Percentiles rank a stretch among this genome's conserved stretches.
Evolutionary conservation across 2,113 vertebrate species (phyloP).

Genomic region (Notarius lentiginosus): DNA sequence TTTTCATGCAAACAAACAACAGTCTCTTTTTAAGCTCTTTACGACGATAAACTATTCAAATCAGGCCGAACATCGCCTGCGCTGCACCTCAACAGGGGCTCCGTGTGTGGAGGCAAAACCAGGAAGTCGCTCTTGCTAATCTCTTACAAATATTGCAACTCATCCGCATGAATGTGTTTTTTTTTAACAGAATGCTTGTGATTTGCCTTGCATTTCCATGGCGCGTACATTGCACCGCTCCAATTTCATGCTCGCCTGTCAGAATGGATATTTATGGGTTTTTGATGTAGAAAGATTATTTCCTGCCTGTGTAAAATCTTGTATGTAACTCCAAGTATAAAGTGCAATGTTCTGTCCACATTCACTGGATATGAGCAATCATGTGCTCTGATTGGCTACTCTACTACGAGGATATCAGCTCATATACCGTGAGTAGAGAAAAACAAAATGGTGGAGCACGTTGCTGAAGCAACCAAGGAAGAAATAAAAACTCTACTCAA

Average conservation of each 20-base stretch:
- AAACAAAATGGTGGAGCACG: too few relatives aligned
- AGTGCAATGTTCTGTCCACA: not conserved
- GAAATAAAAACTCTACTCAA: too few relatives aligned
- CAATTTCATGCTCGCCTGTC: not conserved
- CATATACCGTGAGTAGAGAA: too few relatives aligned
- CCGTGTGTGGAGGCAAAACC: constrained; percentile 8
- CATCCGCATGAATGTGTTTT: not conserved
- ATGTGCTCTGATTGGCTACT: too few relatives aligned
- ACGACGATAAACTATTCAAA: constrained; percentile 31
- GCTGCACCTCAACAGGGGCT: constrained; percentile 1
- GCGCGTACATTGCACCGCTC: not conserved
- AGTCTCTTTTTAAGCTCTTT: constrained; percentile 29
- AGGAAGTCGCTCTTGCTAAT: constrained; percentile 11
- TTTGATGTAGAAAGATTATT: not conserved
- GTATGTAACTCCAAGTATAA: not conserved
- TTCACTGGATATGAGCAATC: too few relatives aligned
- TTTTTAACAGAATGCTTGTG: not conserved
- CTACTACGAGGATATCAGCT: too few relatives aligned
- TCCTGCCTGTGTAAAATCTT: constrained; percentile 18
- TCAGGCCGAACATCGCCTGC: constrained; percentile 25
- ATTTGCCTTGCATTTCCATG: constrained; percentile 25
- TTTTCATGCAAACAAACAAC: constrained; percentile 49
- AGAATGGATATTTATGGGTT: not conserved
- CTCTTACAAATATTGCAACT: constrained; percentile 9
- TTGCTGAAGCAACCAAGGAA: too few relatives aligned